Evolutionary conservation across 2,888 invertebrate genomes (phyloP), one percentile per base, ranked within the genome.

Genomic region (Rhagophthalmus giganteus): DNA sequence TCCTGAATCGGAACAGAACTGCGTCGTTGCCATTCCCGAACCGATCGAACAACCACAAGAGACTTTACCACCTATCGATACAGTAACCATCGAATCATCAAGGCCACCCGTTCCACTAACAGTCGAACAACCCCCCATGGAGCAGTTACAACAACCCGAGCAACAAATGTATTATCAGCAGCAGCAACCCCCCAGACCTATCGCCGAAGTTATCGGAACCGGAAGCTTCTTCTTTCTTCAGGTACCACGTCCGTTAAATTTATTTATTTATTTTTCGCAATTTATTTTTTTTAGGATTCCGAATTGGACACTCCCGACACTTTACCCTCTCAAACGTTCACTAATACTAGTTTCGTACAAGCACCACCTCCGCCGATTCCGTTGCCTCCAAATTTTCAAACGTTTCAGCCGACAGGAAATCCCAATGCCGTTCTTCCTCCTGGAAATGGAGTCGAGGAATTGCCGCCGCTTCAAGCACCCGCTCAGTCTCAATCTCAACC

Each of bases 201-300:
- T 89, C 54, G 81, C 87, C 7, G 89, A 90, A 67, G 86, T 89
- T 16, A 83, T 89, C 59, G 88, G 88, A 15, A 81, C 83, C 4
- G 87, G 87, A 48, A 88, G 85, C 70, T 88, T 89, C 74, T 87
- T 83, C 72, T 90, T 90, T 73, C 80, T 94, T 45, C 93, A 95
- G 78, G 94, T 72, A 57, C 48, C 27, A 38, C 7, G 6, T 7
- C 10, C 7, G n/a, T n/a, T n/a, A n/a, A n/a, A n/a, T n/a, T n/a
- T n/a, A n/a, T n/a, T n/a, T n/a, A n/a, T n/a, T n/a, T n/a, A n/a
- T n/a, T n/a, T n/a, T n/a, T n/a, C n/a, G n/a, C n/a, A n/a, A n/a
- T n/a, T 6, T 26, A 7, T 6, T 15, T 50, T 52, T 65, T 66
- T 24, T 50, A 73, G 70, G 74, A 95, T 68, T 94, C 94, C 12